Base-by-base conservation (phyloP, 2,113 vertebrate genomes). In the Tricholaema leucomelas region DNA sequence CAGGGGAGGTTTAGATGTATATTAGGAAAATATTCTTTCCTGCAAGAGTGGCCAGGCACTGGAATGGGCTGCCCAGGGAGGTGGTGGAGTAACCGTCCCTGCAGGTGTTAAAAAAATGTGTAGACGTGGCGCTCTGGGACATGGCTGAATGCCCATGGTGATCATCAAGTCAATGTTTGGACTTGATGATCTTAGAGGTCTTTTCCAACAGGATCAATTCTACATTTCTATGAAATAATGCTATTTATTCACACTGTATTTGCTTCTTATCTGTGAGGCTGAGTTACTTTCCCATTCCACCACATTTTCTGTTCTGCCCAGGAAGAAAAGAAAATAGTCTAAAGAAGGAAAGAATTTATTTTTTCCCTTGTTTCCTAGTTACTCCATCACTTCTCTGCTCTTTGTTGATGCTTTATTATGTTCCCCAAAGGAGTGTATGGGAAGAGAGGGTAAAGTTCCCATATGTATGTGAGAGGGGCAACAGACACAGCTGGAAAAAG, bases 321-420 rank as follows among this genome's bases (percentile, higher is more conserved):
- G 14, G 10, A 5, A 91, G 69, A 67, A 81, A 80, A 74, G 11
- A 74, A 88, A 83, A n/a, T 14, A 50, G 3, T 35, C 16, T 40
- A 40, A 36, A 36, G 61, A 79, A 85, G 4, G 44, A 40, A 69
- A 63, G 6, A 71, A 71, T 15, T 14, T 63, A 12, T 35, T 84
- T 71, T 81, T 81, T 52, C 14, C 9, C 27, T 28, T 52, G 6
- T 24, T 75, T 20, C 67, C 12, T 67, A 55, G 44, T 80, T 85
- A 60, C 50, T 85, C 85, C 85, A 72, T 85, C 27, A 61, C 17
- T 92, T 81, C 40, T 74, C 31, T 71, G 56, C 18, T 84, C 50
- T n/a, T 73, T 85, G 20, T 52, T n/a, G 15, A 31, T 59, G 13
- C 33, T 27, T 44, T 0, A 0, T 71, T 69, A 73, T 3, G 1